These are phyloP conservation scores for Tethya wilhelma DNA, from an alignment of 37 sponge, comb jelly and placozoan species.

Conservation along the genomic window DNA sequence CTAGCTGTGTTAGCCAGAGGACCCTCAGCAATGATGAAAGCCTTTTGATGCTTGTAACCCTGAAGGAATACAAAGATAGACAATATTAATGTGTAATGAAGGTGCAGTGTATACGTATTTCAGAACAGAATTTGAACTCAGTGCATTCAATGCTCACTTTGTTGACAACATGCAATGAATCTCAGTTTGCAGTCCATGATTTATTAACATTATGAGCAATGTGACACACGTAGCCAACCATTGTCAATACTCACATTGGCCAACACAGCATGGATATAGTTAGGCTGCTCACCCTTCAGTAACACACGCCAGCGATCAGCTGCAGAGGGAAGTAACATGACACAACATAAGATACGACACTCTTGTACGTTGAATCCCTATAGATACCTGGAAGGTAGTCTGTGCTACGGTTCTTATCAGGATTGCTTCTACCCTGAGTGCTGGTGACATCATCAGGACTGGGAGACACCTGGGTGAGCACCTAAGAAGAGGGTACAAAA, in stretches of 20 bases:
- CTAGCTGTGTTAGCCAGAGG: slow-evolving; percentile 59
- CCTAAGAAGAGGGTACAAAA: too few species aligned
- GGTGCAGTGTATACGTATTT: too few species aligned
- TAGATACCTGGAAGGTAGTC: slow-evolving; percentile 34
- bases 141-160: too few species aligned
- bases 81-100: not conserved
- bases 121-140: too few species aligned
- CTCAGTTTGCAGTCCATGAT: too few species aligned
- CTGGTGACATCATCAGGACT: slow-evolving; percentile 14
- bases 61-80: not conserved
- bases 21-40: slow-evolving; percentile 76
- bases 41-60: slow-evolving; percentile 78
- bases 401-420: slow-evolving; percentile 38
- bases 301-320: slow-evolving; percentile 49
- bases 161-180: too few species aligned
- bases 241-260: slow-evolving; percentile 49
- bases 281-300: slow-evolving; percentile 49
- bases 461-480: slow-evolving; percentile 52
- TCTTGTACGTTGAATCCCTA: too few species aligned
- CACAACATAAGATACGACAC: too few species aligned
- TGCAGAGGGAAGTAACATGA: too few species aligned
- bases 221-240: too few species aligned
- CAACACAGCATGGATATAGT: slow-evolving; percentile 65
- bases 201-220: too few species aligned
- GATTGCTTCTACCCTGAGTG: slow-evolving; percentile 6